Percentiles rank a stretch among this genome's conserved stretches.
Conservation (phyloP, 1,140 invertebrate genomes). For the Zaprionus lachaisei region DNA sequence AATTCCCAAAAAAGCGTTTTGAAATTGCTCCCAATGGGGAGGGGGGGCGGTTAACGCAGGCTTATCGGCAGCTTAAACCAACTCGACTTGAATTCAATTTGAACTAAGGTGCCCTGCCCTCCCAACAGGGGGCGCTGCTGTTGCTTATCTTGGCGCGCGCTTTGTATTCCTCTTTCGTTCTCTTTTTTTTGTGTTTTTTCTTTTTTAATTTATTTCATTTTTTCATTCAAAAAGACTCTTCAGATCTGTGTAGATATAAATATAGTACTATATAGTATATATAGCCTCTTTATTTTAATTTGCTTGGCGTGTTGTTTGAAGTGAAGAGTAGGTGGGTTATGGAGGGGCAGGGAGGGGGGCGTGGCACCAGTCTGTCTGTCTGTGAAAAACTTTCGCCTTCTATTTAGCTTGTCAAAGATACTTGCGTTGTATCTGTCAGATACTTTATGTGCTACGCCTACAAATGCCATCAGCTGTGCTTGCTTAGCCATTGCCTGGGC, state of each 20-base stretch:
- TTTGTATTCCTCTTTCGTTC: too few relatives aligned
- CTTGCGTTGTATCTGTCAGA: conserved; percentile 60
- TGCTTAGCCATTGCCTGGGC: not conserved
- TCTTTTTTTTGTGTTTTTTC: not conserved
- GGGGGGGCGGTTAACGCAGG: not conserved
- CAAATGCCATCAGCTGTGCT: conserved; percentile 62
- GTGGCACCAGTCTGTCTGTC: conserved; percentile 3
- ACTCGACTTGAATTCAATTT: not conserved
- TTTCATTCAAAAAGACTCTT: not conserved
- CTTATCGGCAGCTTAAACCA: conserved; percentile 39
- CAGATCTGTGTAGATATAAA: not conserved
- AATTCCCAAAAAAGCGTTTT: conserved; percentile 47
- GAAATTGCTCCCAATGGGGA: conserved; percentile 3
- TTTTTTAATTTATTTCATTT: not conserved
- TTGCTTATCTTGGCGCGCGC: not conserved
- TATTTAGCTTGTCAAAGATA: not conserved
- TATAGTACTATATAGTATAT: not conserved
- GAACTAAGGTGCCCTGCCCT: not conserved
- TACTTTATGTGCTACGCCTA: conserved; percentile 52
- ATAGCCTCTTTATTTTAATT: not conserved
- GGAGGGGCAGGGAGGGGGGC: not conserved
- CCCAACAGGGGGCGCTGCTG: not conserved
- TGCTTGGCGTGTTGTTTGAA: not conserved
- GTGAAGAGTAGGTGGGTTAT: not conserved
- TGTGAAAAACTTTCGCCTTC: conserved; percentile 53